Evolutionary conservation across 1,140 invertebrate species (phyloP), one percentile per base, ranked within the genome.

Genomic region (Brachionus angularis): DNA sequence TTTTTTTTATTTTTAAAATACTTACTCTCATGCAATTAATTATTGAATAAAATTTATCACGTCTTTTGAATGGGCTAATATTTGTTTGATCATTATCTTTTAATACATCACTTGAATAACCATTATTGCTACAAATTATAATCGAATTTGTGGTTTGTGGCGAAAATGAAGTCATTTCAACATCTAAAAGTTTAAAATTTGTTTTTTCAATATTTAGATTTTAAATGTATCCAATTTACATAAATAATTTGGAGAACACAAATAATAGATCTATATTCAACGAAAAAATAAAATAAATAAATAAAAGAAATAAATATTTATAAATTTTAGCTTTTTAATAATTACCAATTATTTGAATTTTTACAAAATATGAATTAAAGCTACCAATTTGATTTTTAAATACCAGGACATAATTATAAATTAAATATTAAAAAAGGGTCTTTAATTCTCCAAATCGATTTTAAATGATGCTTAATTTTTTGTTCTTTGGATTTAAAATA

Each of bases 221-320:
- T 7, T 42, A 5, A 42, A 14, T 14, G 3, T 5, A 21, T 31
- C 33, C 53, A 58, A n/a, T n/a, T n/a, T n/a, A n/a, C n/a, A n/a
- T n/a, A n/a, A n/a, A n/a, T n/a, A n/a, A n/a, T 58, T 58, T 58
- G 53, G 53, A 58, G 53, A 58, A 58, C 49, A 29, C 49, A 23
- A 3, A 14, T 52, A 16, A n/a, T 21, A 29, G 49, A 29, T 16
- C 27, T 29, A 52, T 29, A 52, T 29, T 10, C 49, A 52, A n/a
- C 49, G 25, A 52, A n/a, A 52, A 52, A 25, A 18, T 25, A 49
- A 49, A 49, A 5, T 12, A 52, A 27, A 2, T 52, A 21, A 27
- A 50, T 29, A 27, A 27, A 7, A 52, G 18, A 12, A 29, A 3
- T 29, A 29, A 25, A 29, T 52, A 1, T n/a, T 27, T 29, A n/a